Evolutionary conservation across 1,140 invertebrate genomes (phyloP).

Genomic region (Delia radicum): DNA sequence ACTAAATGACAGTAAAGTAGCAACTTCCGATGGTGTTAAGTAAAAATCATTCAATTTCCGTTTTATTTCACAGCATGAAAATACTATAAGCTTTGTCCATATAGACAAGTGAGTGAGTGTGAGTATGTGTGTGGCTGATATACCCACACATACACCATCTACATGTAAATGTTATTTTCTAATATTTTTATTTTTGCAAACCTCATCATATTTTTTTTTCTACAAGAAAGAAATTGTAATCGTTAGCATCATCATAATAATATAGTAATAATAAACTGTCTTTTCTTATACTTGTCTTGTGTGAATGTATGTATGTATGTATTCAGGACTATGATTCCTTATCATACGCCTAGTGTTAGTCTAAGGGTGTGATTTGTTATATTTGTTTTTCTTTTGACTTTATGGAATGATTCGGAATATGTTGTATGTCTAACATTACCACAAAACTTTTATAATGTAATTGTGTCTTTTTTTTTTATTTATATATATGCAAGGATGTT

Average conservation of each 20-base stretch:
- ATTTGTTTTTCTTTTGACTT: conserved; percentile 32
- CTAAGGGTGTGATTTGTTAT: conserved; percentile 53
- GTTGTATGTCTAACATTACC: conserved; percentile 13
- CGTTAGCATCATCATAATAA: not conserved
- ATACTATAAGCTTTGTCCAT: not conserved
- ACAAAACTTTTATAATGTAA: conserved; percentile 13
- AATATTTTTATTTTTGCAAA: conserved; percentile 32
- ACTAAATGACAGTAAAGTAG: conserved; percentile 55
- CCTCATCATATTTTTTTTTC: conserved; percentile 32
- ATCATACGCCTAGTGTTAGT: not conserved
- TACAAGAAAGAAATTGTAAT: not conserved
- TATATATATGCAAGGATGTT: too few species aligned
- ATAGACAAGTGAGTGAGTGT: not conserved
- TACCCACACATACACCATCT: not conserved
- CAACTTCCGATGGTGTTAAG: conserved; percentile 51
- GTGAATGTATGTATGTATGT: not conserved
- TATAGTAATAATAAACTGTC: not conserved
- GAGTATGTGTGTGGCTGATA: not conserved
- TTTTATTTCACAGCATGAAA: conserved; percentile 26
- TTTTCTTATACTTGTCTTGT: not conserved
- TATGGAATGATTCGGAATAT: not conserved
- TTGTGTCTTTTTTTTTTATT: not conserved
- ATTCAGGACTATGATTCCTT: not conserved
- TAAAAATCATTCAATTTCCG: conserved; percentile 55
- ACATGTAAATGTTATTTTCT: conserved; percentile 7